phyloP scores from a whole-genome alignment of 2,888 invertebrate genomes.

The Drosophila buzzatii region DNA sequence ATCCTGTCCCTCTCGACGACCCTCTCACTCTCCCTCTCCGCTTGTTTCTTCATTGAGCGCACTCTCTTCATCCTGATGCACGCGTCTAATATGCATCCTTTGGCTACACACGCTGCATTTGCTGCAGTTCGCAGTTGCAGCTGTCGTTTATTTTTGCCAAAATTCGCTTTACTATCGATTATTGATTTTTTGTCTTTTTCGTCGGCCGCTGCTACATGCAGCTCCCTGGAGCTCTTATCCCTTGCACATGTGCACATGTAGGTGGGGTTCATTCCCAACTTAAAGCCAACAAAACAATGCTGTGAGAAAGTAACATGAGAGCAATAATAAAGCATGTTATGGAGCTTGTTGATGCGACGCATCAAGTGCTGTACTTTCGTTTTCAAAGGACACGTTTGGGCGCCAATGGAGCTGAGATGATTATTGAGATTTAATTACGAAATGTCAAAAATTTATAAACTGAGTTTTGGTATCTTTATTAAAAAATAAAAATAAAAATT shows the following conservation, averaged over 20 bases:
- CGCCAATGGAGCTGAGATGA: background rate
- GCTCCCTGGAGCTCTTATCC: constrained; percentile 9
- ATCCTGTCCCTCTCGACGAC: constrained; percentile 14
- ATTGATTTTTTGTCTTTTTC: constrained; percentile 64
- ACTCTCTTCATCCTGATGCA: constrained; percentile 34
- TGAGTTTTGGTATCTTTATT: background rate
- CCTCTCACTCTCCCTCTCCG: background rate
- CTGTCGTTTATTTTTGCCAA: constrained; percentile 57
- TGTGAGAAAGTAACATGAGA: constrained; percentile 6
- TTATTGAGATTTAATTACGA: background rate
- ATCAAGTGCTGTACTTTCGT: constrained; percentile 28
- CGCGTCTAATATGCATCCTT: constrained; percentile 65
- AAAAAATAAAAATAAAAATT: background rate
- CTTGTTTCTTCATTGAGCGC: constrained; percentile 12
- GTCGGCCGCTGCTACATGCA: constrained; percentile 11
- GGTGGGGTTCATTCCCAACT: background rate
- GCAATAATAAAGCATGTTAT: constrained; percentile 16
- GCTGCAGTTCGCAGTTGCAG: constrained; percentile 62
- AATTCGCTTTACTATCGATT: constrained; percentile 68
- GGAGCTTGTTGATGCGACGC: constrained; percentile 13
- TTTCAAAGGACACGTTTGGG: constrained; percentile 11
- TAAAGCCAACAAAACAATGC: constrained; percentile 20
- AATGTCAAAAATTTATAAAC: background rate
- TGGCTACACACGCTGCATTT: constrained; percentile 58
- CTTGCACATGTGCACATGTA: too few species aligned